Conservation (phyloP, 2,888 invertebrate species). For the Pasiphila rectangulata region DNA sequence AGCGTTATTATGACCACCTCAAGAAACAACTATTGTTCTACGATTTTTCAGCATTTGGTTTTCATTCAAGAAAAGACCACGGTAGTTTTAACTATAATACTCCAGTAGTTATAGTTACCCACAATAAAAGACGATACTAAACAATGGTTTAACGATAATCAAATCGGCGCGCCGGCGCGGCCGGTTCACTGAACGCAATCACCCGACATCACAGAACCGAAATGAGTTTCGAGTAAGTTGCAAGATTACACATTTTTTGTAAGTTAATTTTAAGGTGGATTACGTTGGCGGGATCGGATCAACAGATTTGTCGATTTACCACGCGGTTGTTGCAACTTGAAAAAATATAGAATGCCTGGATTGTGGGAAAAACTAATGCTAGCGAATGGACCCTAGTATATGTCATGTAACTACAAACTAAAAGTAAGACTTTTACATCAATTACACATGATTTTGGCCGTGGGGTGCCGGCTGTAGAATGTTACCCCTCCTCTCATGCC, state of each 20-base stretch:
- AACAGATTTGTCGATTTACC: conserved; percentile 3
- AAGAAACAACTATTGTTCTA: too few species aligned
- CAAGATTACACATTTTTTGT: conserved; percentile 4
- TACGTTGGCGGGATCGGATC: not conserved
- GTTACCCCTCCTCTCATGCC: too few species aligned
- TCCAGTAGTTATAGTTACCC: too few species aligned
- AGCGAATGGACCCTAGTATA: too few species aligned
- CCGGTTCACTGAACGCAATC: conserved; percentile 2
- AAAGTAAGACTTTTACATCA: too few species aligned
- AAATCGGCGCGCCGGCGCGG: not conserved
- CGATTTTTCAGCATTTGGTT: too few species aligned
- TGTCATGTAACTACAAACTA: too few species aligned
- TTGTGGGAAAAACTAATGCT: not conserved
- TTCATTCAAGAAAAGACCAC: too few species aligned
- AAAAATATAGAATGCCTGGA: not conserved
- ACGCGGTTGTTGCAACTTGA: conserved; percentile 1
- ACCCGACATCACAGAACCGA: conserved; percentile 1
- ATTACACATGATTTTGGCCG: too few species aligned
- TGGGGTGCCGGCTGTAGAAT: too few species aligned
- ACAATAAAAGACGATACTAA: not conserved
- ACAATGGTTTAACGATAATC: not conserved
- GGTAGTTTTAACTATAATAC: too few species aligned
- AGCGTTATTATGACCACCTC: too few species aligned
- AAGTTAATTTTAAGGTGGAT: conserved; percentile 6
- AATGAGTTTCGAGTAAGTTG: not conserved